Evolutionary conservation across 1,140 invertebrate species (phyloP).

Genomic region (Brachionus koreanus): DNA sequence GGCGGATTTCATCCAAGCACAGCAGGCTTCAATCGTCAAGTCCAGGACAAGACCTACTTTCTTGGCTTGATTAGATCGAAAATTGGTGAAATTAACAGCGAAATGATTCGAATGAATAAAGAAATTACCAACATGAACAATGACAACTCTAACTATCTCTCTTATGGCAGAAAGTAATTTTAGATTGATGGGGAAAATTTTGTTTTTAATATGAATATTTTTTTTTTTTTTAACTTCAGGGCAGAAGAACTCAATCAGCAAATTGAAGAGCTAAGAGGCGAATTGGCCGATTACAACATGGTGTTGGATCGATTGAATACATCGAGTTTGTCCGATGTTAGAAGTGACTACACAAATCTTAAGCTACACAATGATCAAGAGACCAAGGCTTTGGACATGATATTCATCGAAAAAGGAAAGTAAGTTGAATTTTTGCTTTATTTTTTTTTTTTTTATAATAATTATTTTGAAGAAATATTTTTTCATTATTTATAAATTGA

Average conservation of each 20-base stretch:
- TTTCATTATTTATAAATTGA: too few species aligned
- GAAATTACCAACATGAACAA: conserved; percentile 12
- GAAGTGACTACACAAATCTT: conserved; percentile 29
- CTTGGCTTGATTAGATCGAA: conserved; percentile 33
- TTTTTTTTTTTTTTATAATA: neutral
- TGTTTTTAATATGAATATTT: neutral
- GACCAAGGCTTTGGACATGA: conserved; percentile 7
- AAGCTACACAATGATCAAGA: conserved; percentile 42
- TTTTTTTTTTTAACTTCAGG: neutral
- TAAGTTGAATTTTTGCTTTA: neutral
- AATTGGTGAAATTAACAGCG: conserved; percentile 30
- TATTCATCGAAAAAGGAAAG: conserved; percentile 43
- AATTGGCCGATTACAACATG: conserved; percentile 43
- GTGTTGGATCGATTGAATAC: conserved; percentile 42
- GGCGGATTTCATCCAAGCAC: conserved; percentile 17
- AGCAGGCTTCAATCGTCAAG: conserved; percentile 27
- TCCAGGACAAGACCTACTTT: conserved; percentile 43
- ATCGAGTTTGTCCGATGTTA: conserved; percentile 15
- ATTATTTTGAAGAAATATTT: neutral
- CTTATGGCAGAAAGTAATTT: conserved; percentile 18
- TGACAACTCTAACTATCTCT: conserved; percentile 43
- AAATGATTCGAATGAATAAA: conserved; percentile 42
- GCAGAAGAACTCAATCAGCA: conserved; percentile 43
- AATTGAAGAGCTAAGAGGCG: conserved; percentile 29
- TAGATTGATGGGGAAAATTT: neutral